Evolutionary conservation across 2,888 invertebrate genomes (phyloP).

Genomic region (Conistra vaccinii): DNA sequence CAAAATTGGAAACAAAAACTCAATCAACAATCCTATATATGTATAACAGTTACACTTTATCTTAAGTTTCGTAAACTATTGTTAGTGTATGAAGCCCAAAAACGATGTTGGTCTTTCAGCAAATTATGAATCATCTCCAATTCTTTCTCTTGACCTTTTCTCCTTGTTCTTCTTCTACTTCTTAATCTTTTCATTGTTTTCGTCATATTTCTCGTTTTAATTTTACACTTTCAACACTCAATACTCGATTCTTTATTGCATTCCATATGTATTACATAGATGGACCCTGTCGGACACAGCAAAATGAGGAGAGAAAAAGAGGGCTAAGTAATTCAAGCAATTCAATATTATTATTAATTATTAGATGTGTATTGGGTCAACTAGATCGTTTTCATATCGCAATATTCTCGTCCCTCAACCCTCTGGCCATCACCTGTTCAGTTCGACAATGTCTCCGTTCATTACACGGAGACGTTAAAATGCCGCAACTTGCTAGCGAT

Average conservation of each 20-base stretch:
- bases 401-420: conserved; percentile 28
- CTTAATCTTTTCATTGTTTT: too few species aligned
- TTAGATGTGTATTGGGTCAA: too few species aligned
- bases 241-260: too few species aligned
- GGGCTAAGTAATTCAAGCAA: too few species aligned
- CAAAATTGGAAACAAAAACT: too few species aligned
- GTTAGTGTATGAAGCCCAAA: not conserved
- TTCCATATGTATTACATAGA: too few species aligned
- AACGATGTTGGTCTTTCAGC: not conserved
- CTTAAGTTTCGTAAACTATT: too few species aligned
- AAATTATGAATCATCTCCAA: not conserved
- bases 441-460: conserved; percentile 74
- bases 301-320: too few species aligned
- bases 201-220: not conserved
- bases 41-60: too few species aligned
- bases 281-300: too few species aligned
- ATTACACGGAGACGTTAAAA: conserved; percentile 71
- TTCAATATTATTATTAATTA: too few species aligned
- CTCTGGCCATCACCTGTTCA: conserved; percentile 64
- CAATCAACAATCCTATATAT: too few species aligned
- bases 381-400: conserved; percentile 28
- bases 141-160: not conserved
- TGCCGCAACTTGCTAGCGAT: conserved; percentile 64
- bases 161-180: not conserved
- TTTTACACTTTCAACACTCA: fast-evolving